Conservation (phyloP, 2,888 invertebrate genomes). For the Pristionchus maxplancki region DNA sequence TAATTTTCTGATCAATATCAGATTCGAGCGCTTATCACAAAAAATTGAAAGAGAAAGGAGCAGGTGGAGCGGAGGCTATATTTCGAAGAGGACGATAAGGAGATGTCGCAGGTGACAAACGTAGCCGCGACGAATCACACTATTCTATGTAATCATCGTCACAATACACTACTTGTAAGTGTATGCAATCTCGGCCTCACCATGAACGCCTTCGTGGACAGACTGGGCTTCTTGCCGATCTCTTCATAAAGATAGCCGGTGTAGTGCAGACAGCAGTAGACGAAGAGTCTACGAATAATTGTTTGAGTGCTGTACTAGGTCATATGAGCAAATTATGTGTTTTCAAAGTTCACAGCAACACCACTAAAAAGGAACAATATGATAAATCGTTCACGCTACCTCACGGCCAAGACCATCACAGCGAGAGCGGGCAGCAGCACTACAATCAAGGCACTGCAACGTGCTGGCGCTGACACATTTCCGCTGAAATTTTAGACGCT, state of each 20-base stretch:
- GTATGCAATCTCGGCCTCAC: too few species aligned
- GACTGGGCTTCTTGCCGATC: constrained; percentile 66
- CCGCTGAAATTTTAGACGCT: too few species aligned
- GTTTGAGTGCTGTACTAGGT: too few species aligned
- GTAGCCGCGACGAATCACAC: too few species aligned
- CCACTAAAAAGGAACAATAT: not conserved
- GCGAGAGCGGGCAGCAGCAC: not conserved
- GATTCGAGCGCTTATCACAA: not conserved
- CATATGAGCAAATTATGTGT: too few species aligned
- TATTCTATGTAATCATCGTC: too few species aligned
- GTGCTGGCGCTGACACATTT: not conserved
- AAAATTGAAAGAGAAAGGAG: not conserved
- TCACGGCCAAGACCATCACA: not conserved
- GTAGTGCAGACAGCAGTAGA: constrained; percentile 53
- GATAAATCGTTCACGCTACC: not conserved
- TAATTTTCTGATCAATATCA: not conserved
- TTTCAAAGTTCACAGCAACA: too few species aligned
- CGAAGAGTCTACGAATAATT: constrained; percentile 16
- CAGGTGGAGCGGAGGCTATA: not conserved
- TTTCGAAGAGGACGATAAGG: not conserved
- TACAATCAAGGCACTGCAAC: not conserved
- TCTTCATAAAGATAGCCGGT: constrained; percentile 70
- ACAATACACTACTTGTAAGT: too few species aligned
- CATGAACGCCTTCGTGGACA: constrained; percentile 68
- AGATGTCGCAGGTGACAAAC: not conserved